A percentile compares a stretch with the other conserved stretches of the same genome.
These are phyloP conservation scores for Oryzias curvinotus DNA, from an alignment of 2,113 vertebrate genomes.

Conservation along the genomic window DNA sequence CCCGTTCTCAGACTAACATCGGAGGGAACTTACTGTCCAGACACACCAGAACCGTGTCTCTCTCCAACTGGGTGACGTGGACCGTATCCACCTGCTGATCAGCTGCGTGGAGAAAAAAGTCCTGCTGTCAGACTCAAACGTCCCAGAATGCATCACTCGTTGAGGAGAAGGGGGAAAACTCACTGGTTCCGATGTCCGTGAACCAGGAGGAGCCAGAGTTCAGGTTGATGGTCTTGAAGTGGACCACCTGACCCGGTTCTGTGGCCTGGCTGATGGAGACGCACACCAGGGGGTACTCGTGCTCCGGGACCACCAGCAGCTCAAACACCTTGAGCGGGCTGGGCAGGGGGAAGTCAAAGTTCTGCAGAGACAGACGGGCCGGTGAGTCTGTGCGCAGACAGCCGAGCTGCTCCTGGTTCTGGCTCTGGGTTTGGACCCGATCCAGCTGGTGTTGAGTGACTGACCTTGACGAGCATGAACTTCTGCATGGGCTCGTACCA, in stretches of 20 bases:
- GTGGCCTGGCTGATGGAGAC: conserved; percentile 90
- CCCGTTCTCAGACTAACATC: no score
- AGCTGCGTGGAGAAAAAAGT: conserved; percentile 60
- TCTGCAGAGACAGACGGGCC: conserved; percentile 71
- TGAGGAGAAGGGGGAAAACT: conserved; percentile 18
- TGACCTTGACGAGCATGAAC: conserved; percentile 99
- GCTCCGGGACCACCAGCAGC: conserved; percentile 97
- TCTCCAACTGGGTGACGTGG: conserved; percentile 96
- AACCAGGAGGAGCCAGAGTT: conserved; percentile 99
- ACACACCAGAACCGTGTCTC: conserved; percentile 96
- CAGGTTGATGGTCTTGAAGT: conserved; percentile 98
- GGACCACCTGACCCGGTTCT: conserved; percentile 88
- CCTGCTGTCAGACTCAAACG: neutral
- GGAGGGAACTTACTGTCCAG: conserved; percentile 88
- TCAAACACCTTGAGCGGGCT: conserved; percentile 95
- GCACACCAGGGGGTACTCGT: conserved; percentile 96
- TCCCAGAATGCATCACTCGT: no score
- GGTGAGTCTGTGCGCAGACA: neutral
- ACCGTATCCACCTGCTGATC: conserved; percentile 92
- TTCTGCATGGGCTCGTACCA: conserved; percentile 99
- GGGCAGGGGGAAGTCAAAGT: conserved; percentile 98
- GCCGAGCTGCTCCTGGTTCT: no score
- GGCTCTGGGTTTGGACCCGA: no score
- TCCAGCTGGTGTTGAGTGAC: neutral
- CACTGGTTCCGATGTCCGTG: conserved; percentile 91